Evolutionary conservation across 2,113 vertebrate species (phyloP).

Genomic region (Bucco capensis): DNA sequence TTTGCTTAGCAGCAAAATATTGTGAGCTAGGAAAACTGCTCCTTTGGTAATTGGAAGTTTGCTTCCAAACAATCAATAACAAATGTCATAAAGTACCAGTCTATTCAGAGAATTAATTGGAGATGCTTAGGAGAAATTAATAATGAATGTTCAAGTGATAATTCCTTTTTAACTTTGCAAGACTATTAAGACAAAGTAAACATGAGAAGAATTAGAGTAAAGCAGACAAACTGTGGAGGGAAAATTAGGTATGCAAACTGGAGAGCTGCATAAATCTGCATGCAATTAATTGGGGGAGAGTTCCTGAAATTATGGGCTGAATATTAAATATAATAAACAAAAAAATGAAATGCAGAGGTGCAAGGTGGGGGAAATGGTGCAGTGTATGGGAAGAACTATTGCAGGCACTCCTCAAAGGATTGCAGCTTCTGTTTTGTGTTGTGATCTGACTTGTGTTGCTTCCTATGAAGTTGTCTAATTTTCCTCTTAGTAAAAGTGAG

Average conservation of each 20-base stretch:
- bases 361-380: background rate
- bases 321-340: constrained; percentile 18
- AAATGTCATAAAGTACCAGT: constrained; percentile 58
- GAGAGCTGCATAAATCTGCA: constrained; percentile 69
- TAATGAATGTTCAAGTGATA: constrained; percentile 62
- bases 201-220: constrained; percentile 55
- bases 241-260: constrained; percentile 65
- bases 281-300: constrained; percentile 50
- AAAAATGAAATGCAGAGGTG: background rate
- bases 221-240: constrained; percentile 38
- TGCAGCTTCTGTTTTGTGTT: background rate
- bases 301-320: constrained; percentile 55
- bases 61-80: constrained; percentile 67
- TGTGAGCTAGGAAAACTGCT: constrained; percentile 15
- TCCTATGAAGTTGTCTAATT: background rate
- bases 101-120: constrained; percentile 69
- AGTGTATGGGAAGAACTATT: background rate
- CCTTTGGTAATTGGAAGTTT: constrained; percentile 55
- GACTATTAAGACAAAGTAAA: constrained; percentile 73
- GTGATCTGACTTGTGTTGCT: background rate
- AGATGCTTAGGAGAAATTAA: constrained; percentile 67
- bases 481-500: background rate
- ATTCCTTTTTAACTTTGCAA: constrained; percentile 68
- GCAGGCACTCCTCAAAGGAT: background rate
- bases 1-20: background rate